Evolutionary conservation across 2,888 invertebrate genomes (phyloP).

Genomic region (Netelia inedita): DNA sequence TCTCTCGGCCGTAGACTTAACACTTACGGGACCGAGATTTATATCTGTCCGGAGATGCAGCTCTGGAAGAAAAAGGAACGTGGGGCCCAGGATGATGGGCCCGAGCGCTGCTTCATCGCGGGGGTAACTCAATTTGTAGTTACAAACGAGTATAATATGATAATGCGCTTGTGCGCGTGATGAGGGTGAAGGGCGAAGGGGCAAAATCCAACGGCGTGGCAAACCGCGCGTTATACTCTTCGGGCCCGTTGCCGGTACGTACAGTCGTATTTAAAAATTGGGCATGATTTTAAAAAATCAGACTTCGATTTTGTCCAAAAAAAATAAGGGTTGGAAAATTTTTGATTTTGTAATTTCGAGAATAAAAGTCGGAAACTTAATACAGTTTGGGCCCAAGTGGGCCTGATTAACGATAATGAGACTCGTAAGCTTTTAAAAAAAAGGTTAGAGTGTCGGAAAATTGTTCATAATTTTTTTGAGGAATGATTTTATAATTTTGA

Average conservation of each 20-base stretch:
- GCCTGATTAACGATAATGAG: too few species aligned
- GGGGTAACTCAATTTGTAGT: conserved; percentile 85
- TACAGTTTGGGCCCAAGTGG: too few species aligned
- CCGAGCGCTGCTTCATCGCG: conserved; percentile 74
- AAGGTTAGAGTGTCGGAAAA: too few species aligned
- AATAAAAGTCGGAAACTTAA: too few species aligned
- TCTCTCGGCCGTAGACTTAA: conserved; percentile 20
- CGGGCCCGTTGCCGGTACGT: background rate
- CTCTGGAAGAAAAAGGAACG: conserved; percentile 12
- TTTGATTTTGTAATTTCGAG: too few species aligned
- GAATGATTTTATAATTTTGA: too few species aligned
- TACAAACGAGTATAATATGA: conserved; percentile 84
- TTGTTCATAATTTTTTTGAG: too few species aligned
- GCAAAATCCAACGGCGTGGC: conserved; percentile 40
- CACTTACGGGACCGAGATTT: conserved; percentile 68
- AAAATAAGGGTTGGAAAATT: background rate
- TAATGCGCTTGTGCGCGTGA: conserved; percentile 75
- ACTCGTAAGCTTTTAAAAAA: too few species aligned
- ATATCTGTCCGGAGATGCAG: conserved; percentile 69
- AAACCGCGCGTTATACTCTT: conserved; percentile 2
- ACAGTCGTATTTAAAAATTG: background rate
- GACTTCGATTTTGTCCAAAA: background rate
- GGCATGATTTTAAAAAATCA: background rate
- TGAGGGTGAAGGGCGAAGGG: conserved; percentile 37
- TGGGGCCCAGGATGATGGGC: conserved; percentile 54